Evolutionary conservation across 2,113 vertebrate genomes (phyloP), one percentile per base, ranked within the genome.

Genomic region (Cynoglossus semilaevis): DNA sequence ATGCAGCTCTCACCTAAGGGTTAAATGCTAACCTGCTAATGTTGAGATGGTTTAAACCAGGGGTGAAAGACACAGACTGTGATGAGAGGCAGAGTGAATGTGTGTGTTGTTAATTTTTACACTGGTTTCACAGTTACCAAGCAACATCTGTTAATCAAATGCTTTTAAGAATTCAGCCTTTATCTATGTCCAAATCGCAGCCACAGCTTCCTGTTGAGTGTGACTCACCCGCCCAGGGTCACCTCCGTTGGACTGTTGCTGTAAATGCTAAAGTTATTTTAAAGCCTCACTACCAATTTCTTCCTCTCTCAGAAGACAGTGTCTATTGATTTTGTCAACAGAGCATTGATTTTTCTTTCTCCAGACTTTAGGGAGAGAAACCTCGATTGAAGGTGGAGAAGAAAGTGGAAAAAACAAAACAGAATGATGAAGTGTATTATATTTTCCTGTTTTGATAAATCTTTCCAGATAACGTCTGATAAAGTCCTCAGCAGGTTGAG

Each of bases 301-400:
- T 85, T 69, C 77, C 77, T 70, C 80, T 76, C 77, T 84, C 50
- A 41, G 70, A 84, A 74, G 79, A 91, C 79, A 88, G 86, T 77
- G 70, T 77, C 67, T 84, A 91, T 92, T 79, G 88, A 90, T 91
- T 88, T 87, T 85, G 90, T 90, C 87, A 89, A 84, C 79, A 72
- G 72, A 69, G 45, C 67, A 91, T 91, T 51, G 88, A 90, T 91
- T 88, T 81, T 60, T 47, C 19, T 55, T 56, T 54, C 41, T 22
- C 45, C 22, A 34, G 63, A 67, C 45, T 51, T 53, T 53, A 40
- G 11, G 73, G 9, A 9, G 53, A 53, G 63, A 70, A 79, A 82
- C 80, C 44, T 40, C 64, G 45, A 62, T 56, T 55, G 58, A 79
- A 76, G 46, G 40, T 46, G 70, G 79, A 29, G 22, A 29, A 29